phyloP scores from a whole-genome alignment of 2,888 invertebrate species.

The Ellobium chinense region DNA sequence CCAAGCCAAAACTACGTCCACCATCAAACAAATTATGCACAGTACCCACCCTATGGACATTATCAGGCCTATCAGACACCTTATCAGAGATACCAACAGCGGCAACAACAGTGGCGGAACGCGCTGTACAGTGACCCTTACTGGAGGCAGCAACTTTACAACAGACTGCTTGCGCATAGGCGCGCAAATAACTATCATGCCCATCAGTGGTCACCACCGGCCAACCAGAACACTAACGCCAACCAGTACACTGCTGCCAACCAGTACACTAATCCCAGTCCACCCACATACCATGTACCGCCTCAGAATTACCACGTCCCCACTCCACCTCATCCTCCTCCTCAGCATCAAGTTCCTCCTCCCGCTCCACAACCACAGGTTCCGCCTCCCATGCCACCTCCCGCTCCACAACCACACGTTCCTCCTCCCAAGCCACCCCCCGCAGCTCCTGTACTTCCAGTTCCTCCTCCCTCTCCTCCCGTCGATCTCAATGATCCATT shows the following conservation, averaged over 20 bases:
- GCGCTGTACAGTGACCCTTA: background rate
- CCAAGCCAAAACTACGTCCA: background rate
- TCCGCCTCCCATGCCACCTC: background rate
- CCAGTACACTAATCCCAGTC: background rate
- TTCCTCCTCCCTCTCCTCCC: background rate
- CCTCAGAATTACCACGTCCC: background rate
- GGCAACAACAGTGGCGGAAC: slow-evolving; percentile 1
- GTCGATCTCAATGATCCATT: background rate
- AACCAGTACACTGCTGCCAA: background rate
- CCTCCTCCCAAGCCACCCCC: background rate
- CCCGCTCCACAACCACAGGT: background rate
- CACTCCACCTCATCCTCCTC: background rate
- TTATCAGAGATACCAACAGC: too few species aligned
- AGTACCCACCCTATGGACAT: background rate
- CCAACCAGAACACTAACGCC: background rate
- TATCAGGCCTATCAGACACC: background rate
- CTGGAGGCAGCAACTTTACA: background rate
- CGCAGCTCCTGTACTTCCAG: background rate
- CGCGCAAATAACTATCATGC: background rate
- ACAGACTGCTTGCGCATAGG: background rate
- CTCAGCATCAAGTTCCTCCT: background rate
- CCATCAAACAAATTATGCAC: background rate
- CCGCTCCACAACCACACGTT: background rate
- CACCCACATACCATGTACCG: background rate
- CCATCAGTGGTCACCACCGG: background rate